Base-by-base conservation (phyloP, 2,888 invertebrate genomes). In the Lasioglossum oenotherae region DNA sequence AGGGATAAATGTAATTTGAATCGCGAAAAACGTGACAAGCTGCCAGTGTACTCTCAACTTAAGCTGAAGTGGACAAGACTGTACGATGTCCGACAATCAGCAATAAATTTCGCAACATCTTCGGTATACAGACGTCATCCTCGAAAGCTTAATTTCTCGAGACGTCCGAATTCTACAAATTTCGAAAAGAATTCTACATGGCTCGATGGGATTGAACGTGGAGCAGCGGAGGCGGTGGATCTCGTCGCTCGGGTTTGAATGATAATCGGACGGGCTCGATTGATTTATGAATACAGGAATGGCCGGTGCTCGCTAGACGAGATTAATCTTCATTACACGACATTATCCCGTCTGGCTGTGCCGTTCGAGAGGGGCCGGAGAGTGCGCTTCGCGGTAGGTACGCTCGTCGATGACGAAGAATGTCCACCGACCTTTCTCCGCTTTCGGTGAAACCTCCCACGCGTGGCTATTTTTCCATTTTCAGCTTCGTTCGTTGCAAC, bases 301-400 rank as follows among this genome's bases (percentile, higher is more conserved):
- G 81, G 83, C 69, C 85, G 89, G 74, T 84, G 87, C 84, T 82
- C 77, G 80, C 90, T 90, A 86, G 86, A 88, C 89, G 86, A 93
- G 91, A 94, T 94, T 93, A 94, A 94, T 94, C 93, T 94, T 93
- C 93, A 93, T 94, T 94, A 93, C 90, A 88, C 85, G 92, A 93
- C 91, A 92, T 93, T 93, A 93, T 92, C 85, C 88, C 87, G 87
- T 87, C 86, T 87, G 85, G 82, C 74, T 81, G 83, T 74, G 67
- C 82, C n/a, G 41, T n/a, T 31, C 81, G 53, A 73, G 57, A 76
- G 74, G 80, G 78, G 87, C 72, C 35, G 49, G 38, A 71, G 60
- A 44, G 72, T 27, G 60, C 35, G 69, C 77, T 49, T 67, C 84
- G 75, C 82, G 80, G 82, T 88, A 89, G 89, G 87, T 80, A 85